These are phyloP conservation scores for Hypocryptadius cinnamomeus DNA, from an alignment of 2,113 vertebrate genomes.

Conservation along the genomic window DNA sequence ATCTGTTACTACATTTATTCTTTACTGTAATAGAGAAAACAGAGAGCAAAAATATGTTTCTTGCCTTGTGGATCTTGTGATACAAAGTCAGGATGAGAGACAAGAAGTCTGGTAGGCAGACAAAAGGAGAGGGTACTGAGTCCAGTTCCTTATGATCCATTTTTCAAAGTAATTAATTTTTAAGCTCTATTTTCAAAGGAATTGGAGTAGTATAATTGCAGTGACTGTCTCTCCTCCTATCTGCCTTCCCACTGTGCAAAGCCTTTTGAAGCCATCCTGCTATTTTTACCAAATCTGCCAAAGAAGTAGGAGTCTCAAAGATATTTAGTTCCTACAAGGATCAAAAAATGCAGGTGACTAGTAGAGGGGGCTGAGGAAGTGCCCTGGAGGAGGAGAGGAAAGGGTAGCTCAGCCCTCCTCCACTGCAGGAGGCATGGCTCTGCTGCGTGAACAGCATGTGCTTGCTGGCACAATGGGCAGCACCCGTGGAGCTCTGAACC, in stretches of 20 bases:
- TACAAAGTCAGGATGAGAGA: not conserved
- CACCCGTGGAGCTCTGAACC: not conserved
- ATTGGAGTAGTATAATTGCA: not conserved
- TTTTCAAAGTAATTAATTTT: not conserved
- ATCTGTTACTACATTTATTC: not conserved
- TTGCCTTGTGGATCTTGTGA: not conserved
- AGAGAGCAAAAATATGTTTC: not conserved
- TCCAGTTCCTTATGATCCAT: not conserved
- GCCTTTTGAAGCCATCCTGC: not conserved
- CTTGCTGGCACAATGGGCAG: not conserved
- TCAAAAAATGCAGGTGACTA: not conserved
- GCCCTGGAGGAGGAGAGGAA: not conserved
- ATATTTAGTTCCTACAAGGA: not conserved
- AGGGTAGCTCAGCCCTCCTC: not conserved
- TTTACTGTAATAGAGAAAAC: not conserved
- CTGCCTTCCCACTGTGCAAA: not conserved
- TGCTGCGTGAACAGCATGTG: not conserved
- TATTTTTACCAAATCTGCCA: not conserved
- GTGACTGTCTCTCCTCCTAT: not conserved
- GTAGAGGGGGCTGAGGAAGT: not conserved
- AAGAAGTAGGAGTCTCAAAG: not conserved
- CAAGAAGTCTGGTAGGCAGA: not conserved
- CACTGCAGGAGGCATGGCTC: not conserved
- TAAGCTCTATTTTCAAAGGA: not conserved
- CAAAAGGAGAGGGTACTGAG: not conserved